phyloP scores from a whole-genome alignment of 2,113 vertebrate genomes.

The Tapirus terrestris region DNA sequence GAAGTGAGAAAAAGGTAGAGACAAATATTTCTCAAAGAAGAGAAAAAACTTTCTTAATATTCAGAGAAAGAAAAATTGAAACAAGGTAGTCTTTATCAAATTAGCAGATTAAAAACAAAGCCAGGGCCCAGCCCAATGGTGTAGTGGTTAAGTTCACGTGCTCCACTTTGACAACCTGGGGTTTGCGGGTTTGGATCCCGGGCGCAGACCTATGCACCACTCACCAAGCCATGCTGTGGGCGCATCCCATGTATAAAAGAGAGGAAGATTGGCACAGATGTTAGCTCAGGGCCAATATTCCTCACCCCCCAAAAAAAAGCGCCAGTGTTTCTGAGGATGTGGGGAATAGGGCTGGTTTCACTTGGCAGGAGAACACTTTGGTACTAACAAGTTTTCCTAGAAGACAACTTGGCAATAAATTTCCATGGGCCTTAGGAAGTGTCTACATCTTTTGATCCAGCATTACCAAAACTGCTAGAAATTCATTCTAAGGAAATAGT shows the following conservation, averaged over 20 bases:
- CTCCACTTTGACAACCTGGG: no score
- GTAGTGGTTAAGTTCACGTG: no score
- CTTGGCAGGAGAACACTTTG: not conserved
- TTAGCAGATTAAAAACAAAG: not conserved
- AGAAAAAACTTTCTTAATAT: not conserved
- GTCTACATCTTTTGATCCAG: not conserved
- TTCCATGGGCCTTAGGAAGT: not conserved
- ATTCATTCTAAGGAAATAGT: constrained; percentile 26
- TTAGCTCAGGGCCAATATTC: no score
- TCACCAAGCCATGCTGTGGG: no score
- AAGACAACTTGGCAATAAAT: not conserved
- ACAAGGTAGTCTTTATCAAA: not conserved
- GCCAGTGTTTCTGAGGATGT: constrained; percentile 1
- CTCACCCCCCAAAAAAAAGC: not conserved
- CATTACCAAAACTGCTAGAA: not conserved
- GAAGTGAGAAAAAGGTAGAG: not conserved
- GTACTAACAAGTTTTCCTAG: not conserved
- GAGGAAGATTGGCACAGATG: no score
- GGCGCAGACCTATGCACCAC: no score
- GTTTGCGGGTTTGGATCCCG: no score
- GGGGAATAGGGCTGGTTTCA: not conserved
- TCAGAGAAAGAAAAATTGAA: constrained; percentile 36
- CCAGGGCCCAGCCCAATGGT: no score
- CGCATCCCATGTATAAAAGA: no score
- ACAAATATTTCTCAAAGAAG: not conserved